Percentiles rank a stretch among this genome's conserved stretches.
Evolutionary conservation across 2,113 vertebrate species (phyloP).

Genomic region (Calonectris borealis): DNA sequence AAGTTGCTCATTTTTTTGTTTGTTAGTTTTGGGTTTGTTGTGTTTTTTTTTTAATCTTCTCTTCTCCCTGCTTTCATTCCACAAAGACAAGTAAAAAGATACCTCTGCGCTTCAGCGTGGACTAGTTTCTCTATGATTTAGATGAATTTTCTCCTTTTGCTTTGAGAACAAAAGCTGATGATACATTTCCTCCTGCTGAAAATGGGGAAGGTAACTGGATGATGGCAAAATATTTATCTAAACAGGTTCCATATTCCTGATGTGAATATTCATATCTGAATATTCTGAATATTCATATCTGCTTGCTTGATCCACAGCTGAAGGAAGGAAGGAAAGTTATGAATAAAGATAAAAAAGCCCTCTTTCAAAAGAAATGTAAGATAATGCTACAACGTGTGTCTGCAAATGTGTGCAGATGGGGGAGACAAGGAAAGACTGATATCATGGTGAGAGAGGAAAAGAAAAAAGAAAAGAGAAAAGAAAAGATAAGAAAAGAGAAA

Average conservation of each 20-base stretch:
- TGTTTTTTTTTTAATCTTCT: neutral
- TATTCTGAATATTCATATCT: slow-evolving; percentile 78
- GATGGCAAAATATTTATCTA: slow-evolving; percentile 76
- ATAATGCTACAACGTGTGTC: neutral
- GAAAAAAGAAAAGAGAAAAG: too few relatives aligned
- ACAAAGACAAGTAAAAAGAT: neutral
- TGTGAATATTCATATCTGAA: slow-evolving; percentile 33
- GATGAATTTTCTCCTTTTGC: slow-evolving; percentile 62
- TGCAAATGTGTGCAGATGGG: neutral
- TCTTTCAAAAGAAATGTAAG: neutral
- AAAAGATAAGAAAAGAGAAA: too few relatives aligned
- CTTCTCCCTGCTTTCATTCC: neutral
- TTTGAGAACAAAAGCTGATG: slow-evolving; percentile 81
- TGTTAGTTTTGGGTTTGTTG: neutral
- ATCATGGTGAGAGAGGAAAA: neutral
- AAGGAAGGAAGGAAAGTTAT: neutral
- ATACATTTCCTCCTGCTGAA: slow-evolving; percentile 79
- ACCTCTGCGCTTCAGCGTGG: slow-evolving; percentile 73
- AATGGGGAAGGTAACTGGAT: slow-evolving; percentile 74
- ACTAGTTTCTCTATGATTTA: slow-evolving; percentile 39
- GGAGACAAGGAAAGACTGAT: neutral
- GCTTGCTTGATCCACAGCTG: slow-evolving; percentile 77
- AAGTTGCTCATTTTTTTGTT: neutral
- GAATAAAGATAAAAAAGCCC: neutral
- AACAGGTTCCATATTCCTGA: slow-evolving; percentile 65